A percentile compares a stretch with the other conserved stretches of the same genome.
Conservation (phyloP, 2,888 invertebrate genomes). For the Amiota communis region DNA sequence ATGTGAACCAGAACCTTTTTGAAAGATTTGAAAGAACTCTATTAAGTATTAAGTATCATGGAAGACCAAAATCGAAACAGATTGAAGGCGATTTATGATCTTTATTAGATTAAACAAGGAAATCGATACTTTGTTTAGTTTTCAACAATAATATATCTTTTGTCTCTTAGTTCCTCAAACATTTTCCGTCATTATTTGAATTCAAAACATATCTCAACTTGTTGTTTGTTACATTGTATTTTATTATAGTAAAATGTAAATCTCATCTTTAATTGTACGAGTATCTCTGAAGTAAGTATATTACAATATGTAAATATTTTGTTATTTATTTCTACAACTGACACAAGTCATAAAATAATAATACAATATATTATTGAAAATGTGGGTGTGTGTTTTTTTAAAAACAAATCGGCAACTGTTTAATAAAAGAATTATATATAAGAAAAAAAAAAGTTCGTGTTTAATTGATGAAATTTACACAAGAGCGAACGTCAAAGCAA, state of each 20-base stretch:
- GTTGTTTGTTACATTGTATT: constrained; percentile 2
- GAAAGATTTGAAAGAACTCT: too few species aligned
- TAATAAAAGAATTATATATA: too few species aligned
- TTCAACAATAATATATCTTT: too few species aligned
- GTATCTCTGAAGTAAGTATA: too few species aligned
- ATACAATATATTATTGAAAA: neutral
- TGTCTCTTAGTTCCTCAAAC: too few species aligned
- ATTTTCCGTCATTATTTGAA: neutral
- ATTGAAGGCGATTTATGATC: too few species aligned
- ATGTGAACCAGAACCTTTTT: too few species aligned
- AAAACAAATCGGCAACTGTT: neutral
- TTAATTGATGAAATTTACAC: constrained; percentile 8
- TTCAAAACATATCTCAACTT: neutral
- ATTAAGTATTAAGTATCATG: too few species aligned
- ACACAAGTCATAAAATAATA: neutral
- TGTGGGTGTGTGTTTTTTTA: neutral
- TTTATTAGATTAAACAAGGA: too few species aligned
- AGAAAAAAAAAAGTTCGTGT: constrained; percentile 19
- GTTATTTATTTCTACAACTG: neutral
- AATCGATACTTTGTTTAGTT: too few species aligned
- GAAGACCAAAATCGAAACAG: too few species aligned
- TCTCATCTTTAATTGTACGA: too few species aligned
- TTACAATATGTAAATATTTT: constrained; percentile 3
- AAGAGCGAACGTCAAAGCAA: constrained; percentile 17
- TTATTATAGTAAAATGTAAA: neutral